Evolutionary conservation across 1,140 invertebrate species (phyloP).

Genomic region (Papilio polyxenes): DNA sequence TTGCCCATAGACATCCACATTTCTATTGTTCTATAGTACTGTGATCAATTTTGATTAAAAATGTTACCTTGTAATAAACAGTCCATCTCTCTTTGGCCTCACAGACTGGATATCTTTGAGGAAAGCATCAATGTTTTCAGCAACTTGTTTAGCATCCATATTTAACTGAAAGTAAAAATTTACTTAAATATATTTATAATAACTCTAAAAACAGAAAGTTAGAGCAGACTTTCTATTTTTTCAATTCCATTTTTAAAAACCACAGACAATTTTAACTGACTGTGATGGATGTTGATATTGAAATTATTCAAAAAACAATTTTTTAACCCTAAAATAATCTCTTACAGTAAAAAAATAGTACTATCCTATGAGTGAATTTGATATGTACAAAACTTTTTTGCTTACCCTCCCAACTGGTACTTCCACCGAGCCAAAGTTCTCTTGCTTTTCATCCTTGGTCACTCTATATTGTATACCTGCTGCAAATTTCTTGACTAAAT

Average conservation of each 20-base stretch:
- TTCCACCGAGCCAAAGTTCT: conserved; percentile 85
- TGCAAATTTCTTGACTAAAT: conserved; percentile 83
- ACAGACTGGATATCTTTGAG: conserved; percentile 83
- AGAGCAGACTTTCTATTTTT: not conserved
- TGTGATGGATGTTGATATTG: no score
- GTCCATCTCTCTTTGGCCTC: conserved; percentile 83
- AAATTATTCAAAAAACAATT: no score
- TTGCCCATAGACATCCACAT: no score
- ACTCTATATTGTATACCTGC: conserved; percentile 86
- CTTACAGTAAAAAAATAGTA: no score
- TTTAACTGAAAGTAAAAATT: conserved; percentile 81
- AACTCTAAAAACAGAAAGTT: not conserved
- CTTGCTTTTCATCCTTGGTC: conserved; percentile 83
- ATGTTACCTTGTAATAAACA: conserved; percentile 85
- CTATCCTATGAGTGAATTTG: not conserved
- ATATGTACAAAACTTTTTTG: not conserved
- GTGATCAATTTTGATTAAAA: not conserved
- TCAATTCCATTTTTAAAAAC: no score
- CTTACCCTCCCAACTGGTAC: conserved; percentile 80
- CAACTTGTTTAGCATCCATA: conserved; percentile 86
- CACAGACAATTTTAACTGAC: no score
- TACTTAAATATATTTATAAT: not conserved
- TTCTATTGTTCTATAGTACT: no score
- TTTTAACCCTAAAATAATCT: no score
- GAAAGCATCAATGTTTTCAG: conserved; percentile 85